Evolutionary conservation across 2,888 invertebrate species (phyloP).

Genomic region (Lasioglossum calceatum): DNA sequence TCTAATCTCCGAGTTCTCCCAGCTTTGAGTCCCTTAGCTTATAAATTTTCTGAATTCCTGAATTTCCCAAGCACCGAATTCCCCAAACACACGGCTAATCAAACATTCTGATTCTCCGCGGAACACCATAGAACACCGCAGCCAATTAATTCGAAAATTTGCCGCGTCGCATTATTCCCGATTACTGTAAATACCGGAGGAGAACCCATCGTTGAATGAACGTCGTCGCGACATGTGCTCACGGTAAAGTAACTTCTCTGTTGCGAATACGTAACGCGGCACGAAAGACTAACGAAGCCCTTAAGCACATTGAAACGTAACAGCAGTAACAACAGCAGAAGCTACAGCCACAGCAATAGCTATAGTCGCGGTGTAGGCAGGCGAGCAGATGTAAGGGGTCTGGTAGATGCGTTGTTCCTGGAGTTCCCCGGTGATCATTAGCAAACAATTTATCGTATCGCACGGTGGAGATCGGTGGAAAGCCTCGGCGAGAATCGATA

Average conservation of each 20-base stretch:
- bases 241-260: background rate
- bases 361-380: background rate
- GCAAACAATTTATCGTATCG: constrained; percentile 47
- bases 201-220: background rate
- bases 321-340: background rate
- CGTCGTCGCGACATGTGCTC: background rate
- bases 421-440: constrained; percentile 23
- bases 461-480: constrained; percentile 20
- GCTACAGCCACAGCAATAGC: background rate
- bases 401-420: background rate
- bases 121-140: background rate
- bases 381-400: background rate
- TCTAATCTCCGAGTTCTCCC: too few relatives aligned
- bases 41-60: too few relatives aligned
- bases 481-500: constrained; percentile 47
- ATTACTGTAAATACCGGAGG: background rate
- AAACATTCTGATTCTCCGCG: background rate
- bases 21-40: too few relatives aligned
- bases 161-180: background rate
- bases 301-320: background rate
- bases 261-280: background rate
- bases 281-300: background rate
- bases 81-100: background rate
- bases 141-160: background rate
- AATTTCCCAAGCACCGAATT: too few relatives aligned